Percentiles rank a stretch among this genome's conserved stretches.
Conservation (phyloP, 2,888 invertebrate species). For the Neoitamus cyanurus region DNA sequence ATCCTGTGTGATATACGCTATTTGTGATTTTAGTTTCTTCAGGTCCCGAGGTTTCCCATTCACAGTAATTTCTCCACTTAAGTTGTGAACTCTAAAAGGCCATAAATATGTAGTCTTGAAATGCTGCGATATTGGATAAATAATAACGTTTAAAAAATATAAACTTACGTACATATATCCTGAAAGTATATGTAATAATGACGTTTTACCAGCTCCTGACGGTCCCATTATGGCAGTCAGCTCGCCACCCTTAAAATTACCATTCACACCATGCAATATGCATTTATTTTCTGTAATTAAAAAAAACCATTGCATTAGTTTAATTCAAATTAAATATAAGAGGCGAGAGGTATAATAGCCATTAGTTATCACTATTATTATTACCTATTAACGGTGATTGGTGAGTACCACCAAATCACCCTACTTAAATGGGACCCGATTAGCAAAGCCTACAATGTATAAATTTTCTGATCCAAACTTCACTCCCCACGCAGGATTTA, state of each 20-base stretch:
- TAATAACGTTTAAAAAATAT: background rate
- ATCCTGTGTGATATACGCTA: constrained; percentile 93
- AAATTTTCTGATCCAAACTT: background rate
- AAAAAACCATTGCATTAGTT: background rate
- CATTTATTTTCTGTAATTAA: constrained; percentile 70
- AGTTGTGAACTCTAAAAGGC: constrained; percentile 58
- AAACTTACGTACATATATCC: constrained; percentile 82
- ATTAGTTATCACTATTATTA: no score
- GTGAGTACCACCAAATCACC: no score
- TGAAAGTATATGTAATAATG: constrained; percentile 87
- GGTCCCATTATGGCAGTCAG: constrained; percentile 90
- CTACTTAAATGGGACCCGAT: no score
- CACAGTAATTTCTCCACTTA: constrained; percentile 77
- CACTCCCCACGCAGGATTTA: no score
- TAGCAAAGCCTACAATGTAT: background rate
- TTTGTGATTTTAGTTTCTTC: constrained; percentile 76
- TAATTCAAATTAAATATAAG: background rate
- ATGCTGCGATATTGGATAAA: background rate
- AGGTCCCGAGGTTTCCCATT: constrained; percentile 77
- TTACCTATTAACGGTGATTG: no score
- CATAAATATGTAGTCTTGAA: background rate
- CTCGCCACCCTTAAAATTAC: constrained; percentile 79
- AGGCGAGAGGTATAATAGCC: no score
- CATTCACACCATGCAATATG: constrained; percentile 73
- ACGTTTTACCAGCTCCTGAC: constrained; percentile 89